These are phyloP conservation scores for Caenorhabditis angaria DNA, from an alignment of 2,888 invertebrate genomes.

Conservation along the genomic window DNA sequence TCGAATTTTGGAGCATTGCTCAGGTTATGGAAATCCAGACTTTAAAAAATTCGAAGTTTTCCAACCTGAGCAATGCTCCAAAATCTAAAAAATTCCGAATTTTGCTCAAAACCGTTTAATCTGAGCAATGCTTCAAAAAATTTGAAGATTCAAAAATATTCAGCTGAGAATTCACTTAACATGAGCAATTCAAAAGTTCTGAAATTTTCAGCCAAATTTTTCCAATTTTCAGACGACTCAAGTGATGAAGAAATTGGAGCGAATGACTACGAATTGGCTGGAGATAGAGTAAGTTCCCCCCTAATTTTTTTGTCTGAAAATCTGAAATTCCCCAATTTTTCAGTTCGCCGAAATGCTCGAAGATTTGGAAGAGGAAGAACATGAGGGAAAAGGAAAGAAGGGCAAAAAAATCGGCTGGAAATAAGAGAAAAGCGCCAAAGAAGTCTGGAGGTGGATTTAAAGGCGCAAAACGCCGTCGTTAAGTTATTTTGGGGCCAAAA, in stretches of 20 bases:
- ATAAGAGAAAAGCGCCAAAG: background rate
- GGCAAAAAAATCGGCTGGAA: background rate
- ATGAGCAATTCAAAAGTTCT: too few species aligned
- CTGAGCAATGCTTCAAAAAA: too few species aligned
- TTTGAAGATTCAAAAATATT: too few species aligned
- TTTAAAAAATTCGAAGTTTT: too few species aligned
- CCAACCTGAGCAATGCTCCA: too few species aligned
- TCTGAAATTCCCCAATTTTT: conserved; percentile 8
- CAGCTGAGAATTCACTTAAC: too few species aligned
- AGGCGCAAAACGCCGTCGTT: background rate
- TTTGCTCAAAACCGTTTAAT: too few species aligned
- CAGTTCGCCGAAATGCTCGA: conserved; percentile 59
- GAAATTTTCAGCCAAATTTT: background rate
- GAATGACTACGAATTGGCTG: conserved; percentile 46
- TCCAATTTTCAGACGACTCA: conserved; percentile 34
- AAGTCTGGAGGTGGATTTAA: background rate
- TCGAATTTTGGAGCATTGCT: too few species aligned
- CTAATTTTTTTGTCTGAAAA: background rate
- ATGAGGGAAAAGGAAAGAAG: conserved; percentile 20
- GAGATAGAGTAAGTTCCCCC: conserved; percentile 17
- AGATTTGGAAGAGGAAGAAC: conserved; percentile 55
- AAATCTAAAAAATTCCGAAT: too few species aligned
- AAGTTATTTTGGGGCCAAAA: too few species aligned
- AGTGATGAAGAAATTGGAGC: conserved; percentile 46
- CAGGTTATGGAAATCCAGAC: too few species aligned